Conservation (phyloP, 2,888 invertebrate species). For the Lysandra bellargus region DNA sequence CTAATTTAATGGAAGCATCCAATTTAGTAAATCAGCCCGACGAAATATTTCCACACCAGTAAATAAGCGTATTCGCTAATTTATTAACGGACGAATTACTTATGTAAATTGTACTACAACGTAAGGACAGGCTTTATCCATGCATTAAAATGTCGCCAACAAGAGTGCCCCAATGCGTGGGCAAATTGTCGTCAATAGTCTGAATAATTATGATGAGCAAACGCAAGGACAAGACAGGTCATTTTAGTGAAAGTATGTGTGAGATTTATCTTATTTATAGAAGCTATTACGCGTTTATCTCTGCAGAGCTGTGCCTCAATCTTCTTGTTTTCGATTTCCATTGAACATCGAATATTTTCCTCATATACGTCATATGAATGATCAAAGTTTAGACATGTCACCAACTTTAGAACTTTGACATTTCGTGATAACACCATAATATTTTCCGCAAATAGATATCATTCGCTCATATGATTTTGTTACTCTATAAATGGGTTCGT, state of each 20-base stretch:
- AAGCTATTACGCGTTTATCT: no score
- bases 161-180: not conserved
- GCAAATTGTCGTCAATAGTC: not conserved
- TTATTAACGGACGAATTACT: slow-evolving; percentile 22
- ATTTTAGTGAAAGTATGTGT: not conserved
- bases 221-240: not conserved
- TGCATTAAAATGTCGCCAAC: not conserved
- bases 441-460: no score
- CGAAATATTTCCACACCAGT: slow-evolving; percentile 8
- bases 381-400: no score
- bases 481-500: not conserved
- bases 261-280: no score
- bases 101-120: slow-evolving; percentile 42
- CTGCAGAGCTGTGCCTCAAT: no score
- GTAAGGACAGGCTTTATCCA: slow-evolving; percentile 21
- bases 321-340: no score
- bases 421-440: no score
- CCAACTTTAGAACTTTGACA: no score
- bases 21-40: slow-evolving; percentile 5
- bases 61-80: slow-evolving; percentile 3
- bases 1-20: slow-evolving; percentile 9
- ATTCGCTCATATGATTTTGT: no score
- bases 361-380: no score
- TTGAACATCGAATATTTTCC: no score
- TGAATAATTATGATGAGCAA: not conserved